These are phyloP conservation scores for Hoplodrina ambigua DNA, from an alignment of 2,888 invertebrate species.

Conservation along the genomic window DNA sequence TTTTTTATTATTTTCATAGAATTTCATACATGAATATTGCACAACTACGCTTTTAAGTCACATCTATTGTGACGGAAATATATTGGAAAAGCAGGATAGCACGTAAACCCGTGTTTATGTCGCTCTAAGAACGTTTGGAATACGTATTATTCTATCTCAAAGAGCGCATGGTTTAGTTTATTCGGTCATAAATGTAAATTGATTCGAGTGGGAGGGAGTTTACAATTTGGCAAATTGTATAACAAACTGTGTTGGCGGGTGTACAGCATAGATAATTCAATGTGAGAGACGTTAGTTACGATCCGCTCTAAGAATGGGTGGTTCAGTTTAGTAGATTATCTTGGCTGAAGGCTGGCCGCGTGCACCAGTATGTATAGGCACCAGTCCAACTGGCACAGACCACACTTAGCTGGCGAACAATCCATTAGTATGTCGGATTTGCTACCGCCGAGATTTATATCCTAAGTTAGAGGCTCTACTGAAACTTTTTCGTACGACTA, in stretches of 20 bases:
- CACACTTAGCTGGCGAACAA: slow-evolving; percentile 78
- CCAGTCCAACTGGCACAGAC: slow-evolving; percentile 82
- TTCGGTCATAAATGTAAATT: slow-evolving; percentile 42
- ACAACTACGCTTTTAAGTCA: slow-evolving; percentile 57
- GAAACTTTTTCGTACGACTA: slow-evolving; percentile 63
- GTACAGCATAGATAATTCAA: slow-evolving; percentile 72
- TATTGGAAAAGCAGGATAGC: slow-evolving; percentile 18
- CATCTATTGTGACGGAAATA: slow-evolving; percentile 60
- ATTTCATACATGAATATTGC: slow-evolving; percentile 78
- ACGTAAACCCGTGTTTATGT: slow-evolving; percentile 8
- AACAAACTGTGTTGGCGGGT: slow-evolving; percentile 61
- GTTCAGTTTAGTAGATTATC: slow-evolving; percentile 81
- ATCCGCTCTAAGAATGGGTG: slow-evolving; percentile 71
- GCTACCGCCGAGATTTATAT: slow-evolving; percentile 76
- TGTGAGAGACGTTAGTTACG: slow-evolving; percentile 68
- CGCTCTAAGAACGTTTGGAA: slow-evolving; percentile 7
- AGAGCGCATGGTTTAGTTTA: slow-evolving; percentile 16
- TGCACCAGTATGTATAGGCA: slow-evolving; percentile 76
- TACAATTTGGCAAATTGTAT: slow-evolving; percentile 51
- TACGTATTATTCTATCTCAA: slow-evolving; percentile 7
- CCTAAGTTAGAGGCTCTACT: slow-evolving; percentile 67
- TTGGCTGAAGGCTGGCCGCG: slow-evolving; percentile 74
- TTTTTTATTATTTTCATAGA: slow-evolving; percentile 80
- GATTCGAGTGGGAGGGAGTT: slow-evolving; percentile 31
- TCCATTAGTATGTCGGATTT: slow-evolving; percentile 85